Evolutionary conservation across 37 sponge, comb jelly and placozoan species (phyloP).

Genomic region (Cladorhizidae sp.): DNA sequence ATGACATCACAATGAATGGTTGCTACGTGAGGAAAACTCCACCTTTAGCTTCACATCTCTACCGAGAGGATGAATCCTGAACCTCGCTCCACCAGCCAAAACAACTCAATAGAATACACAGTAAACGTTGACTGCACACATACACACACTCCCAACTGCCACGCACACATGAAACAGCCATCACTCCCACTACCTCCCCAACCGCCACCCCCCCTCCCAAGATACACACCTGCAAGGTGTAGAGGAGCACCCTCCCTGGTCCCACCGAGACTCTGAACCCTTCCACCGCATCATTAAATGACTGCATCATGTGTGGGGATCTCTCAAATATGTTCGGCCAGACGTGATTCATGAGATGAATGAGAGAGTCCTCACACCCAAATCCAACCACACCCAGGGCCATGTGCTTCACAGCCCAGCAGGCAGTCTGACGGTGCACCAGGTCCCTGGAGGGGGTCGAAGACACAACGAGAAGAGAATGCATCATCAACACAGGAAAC

Average conservation of each 20-base stretch:
- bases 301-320: conserved; percentile 94
- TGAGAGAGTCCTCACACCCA: conserved; percentile 96
- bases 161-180: too few species aligned
- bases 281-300: conserved; percentile 93
- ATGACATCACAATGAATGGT: too few species aligned
- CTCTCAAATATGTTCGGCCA: conserved; percentile 99
- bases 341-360: conserved; percentile 91
- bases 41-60: too few species aligned
- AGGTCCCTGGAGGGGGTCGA: conserved; percentile 70
- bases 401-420: conserved; percentile 98
- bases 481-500: not conserved
- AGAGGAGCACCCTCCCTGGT: conserved; percentile 84
- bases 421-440: conserved; percentile 97
- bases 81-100: too few species aligned
- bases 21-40: too few species aligned
- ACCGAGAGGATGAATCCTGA: too few species aligned
- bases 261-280: conserved; percentile 88
- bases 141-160: too few species aligned
- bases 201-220: conserved; percentile 23
- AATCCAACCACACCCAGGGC: conserved; percentile 95
- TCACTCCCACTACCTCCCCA: conserved; percentile 6
- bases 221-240: conserved; percentile 76
- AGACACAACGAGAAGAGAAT: not conserved
- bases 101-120: too few species aligned
- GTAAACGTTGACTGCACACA: too few species aligned